Percentiles rank a stretch among this genome's conserved stretches.
Conservation (phyloP, 2,797 vertebrate genomes). For the Cuculus canorus region DNA sequence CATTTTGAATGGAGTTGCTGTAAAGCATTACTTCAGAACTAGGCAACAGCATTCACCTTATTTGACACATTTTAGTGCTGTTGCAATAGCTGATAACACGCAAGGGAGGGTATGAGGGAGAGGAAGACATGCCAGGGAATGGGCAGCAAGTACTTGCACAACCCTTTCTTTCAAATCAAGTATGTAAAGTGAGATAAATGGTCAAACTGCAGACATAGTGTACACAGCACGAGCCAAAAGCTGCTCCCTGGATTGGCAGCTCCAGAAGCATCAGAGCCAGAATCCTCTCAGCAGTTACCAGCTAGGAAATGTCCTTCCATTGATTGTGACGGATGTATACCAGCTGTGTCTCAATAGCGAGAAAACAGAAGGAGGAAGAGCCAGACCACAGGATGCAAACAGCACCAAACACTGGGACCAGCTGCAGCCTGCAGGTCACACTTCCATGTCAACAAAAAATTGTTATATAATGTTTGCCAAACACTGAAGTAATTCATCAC, state of each 20-base stretch:
- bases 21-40: neutral
- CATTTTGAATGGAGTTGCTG: neutral
- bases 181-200: constrained; percentile 73
- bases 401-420: constrained; percentile 67
- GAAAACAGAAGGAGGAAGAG: constrained; percentile 57
- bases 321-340: constrained; percentile 71
- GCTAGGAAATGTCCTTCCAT: constrained; percentile 74
- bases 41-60: neutral
- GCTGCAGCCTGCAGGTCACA: constrained; percentile 72
- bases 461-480: constrained; percentile 73
- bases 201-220: constrained; percentile 63
- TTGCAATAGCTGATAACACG: constrained; percentile 19
- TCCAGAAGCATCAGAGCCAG: constrained; percentile 71
- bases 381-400: constrained; percentile 57
- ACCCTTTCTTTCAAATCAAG: constrained; percentile 64
- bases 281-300: constrained; percentile 75
- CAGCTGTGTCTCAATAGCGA: constrained; percentile 70
- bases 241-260: constrained; percentile 69
- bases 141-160: constrained; percentile 71
- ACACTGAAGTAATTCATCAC: constrained; percentile 77
- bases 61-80: constrained; percentile 27
- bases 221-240: constrained; percentile 66
- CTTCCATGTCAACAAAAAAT: constrained; percentile 70
- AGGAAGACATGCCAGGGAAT: neutral
- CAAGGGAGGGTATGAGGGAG: neutral